Conservation (phyloP, 1,140 invertebrate species). For the Teleopsis dalmanni region DNA sequence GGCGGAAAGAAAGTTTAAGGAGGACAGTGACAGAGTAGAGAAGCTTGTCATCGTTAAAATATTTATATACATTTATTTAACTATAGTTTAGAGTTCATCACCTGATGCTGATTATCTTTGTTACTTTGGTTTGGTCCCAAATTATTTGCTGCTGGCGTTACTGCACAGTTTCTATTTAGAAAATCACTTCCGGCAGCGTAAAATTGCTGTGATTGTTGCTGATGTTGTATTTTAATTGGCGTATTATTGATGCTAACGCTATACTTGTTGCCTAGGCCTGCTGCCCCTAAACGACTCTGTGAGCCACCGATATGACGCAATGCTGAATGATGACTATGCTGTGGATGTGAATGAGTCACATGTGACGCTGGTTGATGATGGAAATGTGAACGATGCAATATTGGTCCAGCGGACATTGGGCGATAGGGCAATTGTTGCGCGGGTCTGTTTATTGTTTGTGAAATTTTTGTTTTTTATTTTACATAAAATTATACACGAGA, state of each 20-base stretch:
- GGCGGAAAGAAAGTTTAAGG: too few species aligned
- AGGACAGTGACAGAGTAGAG: too few species aligned
- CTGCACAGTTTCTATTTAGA: background rate
- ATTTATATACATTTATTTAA: too few species aligned
- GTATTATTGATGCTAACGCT: conserved; percentile 3
- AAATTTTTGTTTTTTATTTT: background rate
- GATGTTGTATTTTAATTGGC: conserved; percentile 15
- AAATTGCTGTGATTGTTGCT: conserved; percentile 15
- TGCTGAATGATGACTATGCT: conserved; percentile 32
- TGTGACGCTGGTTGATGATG: conserved; percentile 7
- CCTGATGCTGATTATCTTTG: conserved; percentile 38
- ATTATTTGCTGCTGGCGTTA: conserved; percentile 6
- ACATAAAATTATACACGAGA: background rate
- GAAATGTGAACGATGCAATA: conserved; percentile 34
- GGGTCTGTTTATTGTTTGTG: conserved; percentile 21
- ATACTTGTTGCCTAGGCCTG: conserved; percentile 4
- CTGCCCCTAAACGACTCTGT: conserved; percentile 7
- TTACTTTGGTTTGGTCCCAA: conserved; percentile 7
- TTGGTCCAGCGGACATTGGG: conserved; percentile 42
- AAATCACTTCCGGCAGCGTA: too few species aligned
- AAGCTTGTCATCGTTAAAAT: too few species aligned
- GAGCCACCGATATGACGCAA: conserved; percentile 32
- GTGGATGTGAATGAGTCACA: background rate
- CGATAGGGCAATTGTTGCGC: conserved; percentile 40
- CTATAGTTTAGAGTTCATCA: too few species aligned